phyloP scores from a whole-genome alignment of 2,888 invertebrate genomes.

The Chelonus formosanus region DNA sequence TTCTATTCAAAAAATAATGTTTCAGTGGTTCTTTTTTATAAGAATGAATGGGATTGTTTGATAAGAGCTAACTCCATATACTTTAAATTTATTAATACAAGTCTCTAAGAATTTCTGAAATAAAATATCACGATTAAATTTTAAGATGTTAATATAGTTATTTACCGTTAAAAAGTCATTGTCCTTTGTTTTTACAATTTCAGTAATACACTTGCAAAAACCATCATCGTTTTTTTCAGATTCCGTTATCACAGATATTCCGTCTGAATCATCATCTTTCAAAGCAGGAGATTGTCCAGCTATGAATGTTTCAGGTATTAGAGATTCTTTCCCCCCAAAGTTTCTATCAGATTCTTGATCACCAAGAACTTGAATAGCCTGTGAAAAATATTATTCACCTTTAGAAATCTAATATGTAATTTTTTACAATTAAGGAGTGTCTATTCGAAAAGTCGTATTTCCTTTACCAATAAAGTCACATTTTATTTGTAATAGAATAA shows the following conservation, averaged over 20 bases:
- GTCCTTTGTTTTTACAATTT: not conserved
- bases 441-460: conserved; percentile 17
- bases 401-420: too few species aligned
- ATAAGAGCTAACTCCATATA: too few species aligned
- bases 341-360: conserved; percentile 3
- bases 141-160: too few species aligned
- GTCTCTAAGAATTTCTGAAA: too few species aligned
- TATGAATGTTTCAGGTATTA: conserved; percentile 1
- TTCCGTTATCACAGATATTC: conserved; percentile 40
- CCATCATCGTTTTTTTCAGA: conserved; percentile 29
- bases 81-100: too few species aligned
- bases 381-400: too few species aligned
- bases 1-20: too few species aligned
- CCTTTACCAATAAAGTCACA: conserved; percentile 20
- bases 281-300: not conserved
- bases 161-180: too few species aligned
- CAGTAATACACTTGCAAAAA: not conserved
- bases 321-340: not conserved
- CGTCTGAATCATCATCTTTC: conserved; percentile 39
- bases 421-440: not conserved
- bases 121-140: too few species aligned
- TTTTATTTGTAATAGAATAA: not conserved
- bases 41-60: too few species aligned
- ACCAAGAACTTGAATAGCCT: not conserved
- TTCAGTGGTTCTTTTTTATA: too few species aligned